Conservation (phyloP, 1,140 invertebrate species). For the Macrosteles quadrilineatus region DNA sequence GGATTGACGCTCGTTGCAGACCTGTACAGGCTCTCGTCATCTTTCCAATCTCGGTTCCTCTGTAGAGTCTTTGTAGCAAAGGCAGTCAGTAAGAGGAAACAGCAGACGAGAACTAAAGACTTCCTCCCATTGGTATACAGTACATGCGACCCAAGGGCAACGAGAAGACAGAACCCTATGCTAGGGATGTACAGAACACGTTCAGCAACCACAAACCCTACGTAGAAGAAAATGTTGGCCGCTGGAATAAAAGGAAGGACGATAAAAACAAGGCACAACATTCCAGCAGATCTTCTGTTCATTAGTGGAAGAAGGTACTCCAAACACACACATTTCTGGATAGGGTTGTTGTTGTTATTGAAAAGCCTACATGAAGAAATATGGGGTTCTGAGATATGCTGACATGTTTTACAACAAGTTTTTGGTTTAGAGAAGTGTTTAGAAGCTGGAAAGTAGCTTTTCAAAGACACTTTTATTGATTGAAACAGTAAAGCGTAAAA, state of each 20-base stretch:
- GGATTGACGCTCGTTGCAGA: conserved; percentile 92
- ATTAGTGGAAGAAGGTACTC: conserved; percentile 35
- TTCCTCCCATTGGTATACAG: conserved; percentile 47
- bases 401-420: conserved; percentile 55
- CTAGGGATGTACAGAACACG: conserved; percentile 93
- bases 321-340: conserved; percentile 36
- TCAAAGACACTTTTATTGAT: not conserved
- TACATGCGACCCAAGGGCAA: conserved; percentile 65
- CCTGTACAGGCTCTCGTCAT: conserved; percentile 90
- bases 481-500: conserved; percentile 60
- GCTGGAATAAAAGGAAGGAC: conserved; percentile 92
- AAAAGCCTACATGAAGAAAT: conserved; percentile 47
- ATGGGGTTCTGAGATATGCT: conserved; percentile 48
- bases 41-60: conserved; percentile 87
- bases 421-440: conserved; percentile 67
- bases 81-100: conserved; percentile 69
- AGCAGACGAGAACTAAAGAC: conserved; percentile 49
- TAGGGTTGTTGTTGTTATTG: conserved; percentile 51
- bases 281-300: conserved; percentile 8
- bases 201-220: conserved; percentile 96
- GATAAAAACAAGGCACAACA: conserved; percentile 65
- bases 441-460: too few species aligned
- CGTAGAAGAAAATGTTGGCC: conserved; percentile 92
- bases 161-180: conserved; percentile 89
- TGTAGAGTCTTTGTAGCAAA: conserved; percentile 74